These are phyloP conservation scores for Andinoacara biseriatus DNA, from an alignment of 2,113 vertebrate species.

Conservation along the genomic window DNA sequence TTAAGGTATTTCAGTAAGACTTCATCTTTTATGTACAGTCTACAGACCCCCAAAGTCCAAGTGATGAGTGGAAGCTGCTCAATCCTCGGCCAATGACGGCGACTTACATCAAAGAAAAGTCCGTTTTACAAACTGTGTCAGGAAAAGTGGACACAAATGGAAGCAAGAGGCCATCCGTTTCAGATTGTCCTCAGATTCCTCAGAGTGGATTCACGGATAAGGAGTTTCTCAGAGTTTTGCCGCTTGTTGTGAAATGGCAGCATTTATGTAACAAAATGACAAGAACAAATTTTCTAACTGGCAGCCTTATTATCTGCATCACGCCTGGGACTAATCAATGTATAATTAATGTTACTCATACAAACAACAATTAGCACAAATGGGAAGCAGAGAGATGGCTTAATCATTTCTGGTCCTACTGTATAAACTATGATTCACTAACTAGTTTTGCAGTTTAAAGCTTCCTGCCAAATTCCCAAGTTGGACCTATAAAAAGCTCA, in stretches of 20 bases:
- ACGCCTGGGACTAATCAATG: background rate
- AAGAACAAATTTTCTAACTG: background rate
- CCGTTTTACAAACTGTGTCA: background rate
- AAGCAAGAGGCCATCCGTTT: background rate
- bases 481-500: slow-evolving; percentile 21
- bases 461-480: slow-evolving; percentile 12
- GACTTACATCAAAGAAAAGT: background rate
- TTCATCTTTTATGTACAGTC: background rate
- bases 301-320: background rate
- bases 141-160: background rate
- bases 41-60: background rate
- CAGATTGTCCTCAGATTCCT: background rate
- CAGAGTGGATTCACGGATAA: background rate
- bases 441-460: background rate
- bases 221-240: background rate
- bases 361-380: background rate
- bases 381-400: background rate
- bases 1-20: background rate
- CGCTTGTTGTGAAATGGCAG: background rate
- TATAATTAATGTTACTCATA: background rate
- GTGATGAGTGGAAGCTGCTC: background rate
- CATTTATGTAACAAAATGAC: background rate
- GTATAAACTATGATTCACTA: background rate
- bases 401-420: background rate
- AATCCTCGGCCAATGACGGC: background rate